A percentile compares a stretch with the other conserved stretches of the same genome.
Evolutionary conservation across 2,888 invertebrate species (phyloP).

Genomic region (Agrotis clavis): DNA sequence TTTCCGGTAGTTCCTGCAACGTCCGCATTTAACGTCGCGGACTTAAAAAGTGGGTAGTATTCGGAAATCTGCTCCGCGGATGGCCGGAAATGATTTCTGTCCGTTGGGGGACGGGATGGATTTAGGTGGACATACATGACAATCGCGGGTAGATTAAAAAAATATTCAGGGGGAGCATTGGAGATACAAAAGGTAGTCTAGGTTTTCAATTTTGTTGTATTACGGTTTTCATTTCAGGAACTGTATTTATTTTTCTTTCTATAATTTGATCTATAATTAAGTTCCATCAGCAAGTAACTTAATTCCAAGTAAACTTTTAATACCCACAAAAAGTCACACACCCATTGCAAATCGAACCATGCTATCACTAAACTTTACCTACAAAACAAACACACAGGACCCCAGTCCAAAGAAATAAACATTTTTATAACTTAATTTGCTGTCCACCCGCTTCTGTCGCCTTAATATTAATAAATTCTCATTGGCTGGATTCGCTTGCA

Average conservation of each 20-base stretch:
- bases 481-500: constrained; percentile 88
- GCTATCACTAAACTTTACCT: constrained; percentile 9
- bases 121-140: constrained; percentile 67
- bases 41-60: constrained; percentile 89
- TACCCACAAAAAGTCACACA: not conserved
- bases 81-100: constrained; percentile 89
- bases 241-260: not conserved
- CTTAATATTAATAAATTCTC: constrained; percentile 91
- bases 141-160: constrained; percentile 65
- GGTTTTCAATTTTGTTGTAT: not conserved
- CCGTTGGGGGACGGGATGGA: constrained; percentile 71
- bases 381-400: constrained; percentile 36
- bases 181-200: constrained; percentile 10
- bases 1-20: constrained; percentile 86
- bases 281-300: not conserved
- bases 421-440: constrained; percentile 83
- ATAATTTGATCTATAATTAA: no score
- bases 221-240: not conserved
- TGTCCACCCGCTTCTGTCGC: constrained; percentile 75
- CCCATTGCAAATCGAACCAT: constrained; percentile 32
- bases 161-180: constrained; percentile 23
- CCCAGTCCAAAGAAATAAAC: constrained; percentile 70
- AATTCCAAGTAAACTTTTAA: not conserved
- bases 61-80: constrained; percentile 83
- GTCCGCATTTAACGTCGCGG: constrained; percentile 83